Evolutionary conservation across 2,113 vertebrate genomes (phyloP).

Genomic region (Sander lucioperca): DNA sequence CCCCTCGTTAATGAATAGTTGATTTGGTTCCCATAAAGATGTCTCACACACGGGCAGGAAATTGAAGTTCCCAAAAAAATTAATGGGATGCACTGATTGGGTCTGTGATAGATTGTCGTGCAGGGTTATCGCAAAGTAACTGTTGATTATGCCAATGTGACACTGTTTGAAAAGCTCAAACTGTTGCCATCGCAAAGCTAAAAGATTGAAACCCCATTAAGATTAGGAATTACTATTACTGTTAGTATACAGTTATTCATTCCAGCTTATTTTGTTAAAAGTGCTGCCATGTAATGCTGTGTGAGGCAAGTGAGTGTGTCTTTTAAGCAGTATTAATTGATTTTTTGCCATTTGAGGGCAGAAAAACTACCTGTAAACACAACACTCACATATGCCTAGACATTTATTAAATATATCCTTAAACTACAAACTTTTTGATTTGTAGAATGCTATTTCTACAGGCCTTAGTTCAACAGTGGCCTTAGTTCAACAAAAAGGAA

Average conservation of each 20-base stretch:
- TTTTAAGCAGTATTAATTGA: neutral
- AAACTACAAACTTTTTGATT: neutral
- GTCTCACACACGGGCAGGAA: conserved; percentile 70
- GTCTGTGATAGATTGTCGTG: conserved; percentile 53
- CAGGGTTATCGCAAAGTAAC: conserved; percentile 50
- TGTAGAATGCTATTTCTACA: neutral
- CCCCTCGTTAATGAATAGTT: conserved; percentile 77
- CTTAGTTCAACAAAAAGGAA: neutral
- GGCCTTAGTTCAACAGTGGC: neutral
- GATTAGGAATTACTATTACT: conserved; percentile 2
- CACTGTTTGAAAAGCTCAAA: conserved; percentile 28
- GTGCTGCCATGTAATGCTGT: neutral
- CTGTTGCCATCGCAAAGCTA: neutral
- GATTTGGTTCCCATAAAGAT: conserved; percentile 82
- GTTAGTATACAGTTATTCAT: conserved; percentile 4
- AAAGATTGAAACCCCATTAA: conserved; percentile 25
- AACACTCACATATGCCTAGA: neutral
- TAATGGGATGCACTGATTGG: conserved; percentile 78
- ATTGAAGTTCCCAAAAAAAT: conserved; percentile 71
- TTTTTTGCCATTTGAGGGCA: conserved; percentile 1
- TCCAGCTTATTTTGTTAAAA: neutral
- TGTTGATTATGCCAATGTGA: conserved; percentile 59
- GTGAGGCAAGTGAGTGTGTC: neutral
- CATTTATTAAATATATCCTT: neutral
- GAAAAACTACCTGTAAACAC: neutral